Evolutionary conservation across 2,797 vertebrate species (phyloP).

Genomic region (Acanthis flammea): DNA sequence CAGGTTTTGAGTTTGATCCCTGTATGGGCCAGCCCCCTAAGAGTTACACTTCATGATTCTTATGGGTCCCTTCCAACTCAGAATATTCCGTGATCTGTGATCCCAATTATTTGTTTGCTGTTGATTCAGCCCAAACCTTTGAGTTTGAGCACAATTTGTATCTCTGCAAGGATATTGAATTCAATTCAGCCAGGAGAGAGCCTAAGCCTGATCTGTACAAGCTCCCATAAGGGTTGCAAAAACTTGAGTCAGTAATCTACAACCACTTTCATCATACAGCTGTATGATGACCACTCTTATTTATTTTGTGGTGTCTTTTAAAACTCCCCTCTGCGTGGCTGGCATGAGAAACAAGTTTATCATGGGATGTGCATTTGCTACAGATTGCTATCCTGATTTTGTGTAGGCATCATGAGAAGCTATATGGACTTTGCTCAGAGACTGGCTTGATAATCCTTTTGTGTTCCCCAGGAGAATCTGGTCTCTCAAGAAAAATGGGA

Average conservation of each 20-base stretch:
- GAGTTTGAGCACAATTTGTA: background rate
- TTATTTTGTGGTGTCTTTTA: background rate
- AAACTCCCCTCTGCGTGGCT: background rate
- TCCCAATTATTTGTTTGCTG: background rate
- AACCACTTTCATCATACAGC: background rate
- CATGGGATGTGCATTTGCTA: background rate
- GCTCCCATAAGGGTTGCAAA: background rate
- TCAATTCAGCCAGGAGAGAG: background rate
- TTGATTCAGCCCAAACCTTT: background rate
- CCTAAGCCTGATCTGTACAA: background rate
- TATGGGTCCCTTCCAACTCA: background rate
- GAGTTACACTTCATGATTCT: no score
- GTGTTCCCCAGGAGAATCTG: background rate
- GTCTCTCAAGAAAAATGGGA: background rate
- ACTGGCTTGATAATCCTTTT: background rate
- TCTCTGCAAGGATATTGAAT: background rate
- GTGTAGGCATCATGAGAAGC: background rate
- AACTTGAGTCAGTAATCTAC: background rate
- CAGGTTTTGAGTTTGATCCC: background rate
- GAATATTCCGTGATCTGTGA: background rate
- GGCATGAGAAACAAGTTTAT: background rate
- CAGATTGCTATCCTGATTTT: background rate
- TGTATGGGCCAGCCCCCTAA: no score
- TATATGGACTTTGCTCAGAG: background rate
- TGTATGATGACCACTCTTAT: background rate